Evolutionary conservation across 53 echinoderm and acorn worm genomes (phyloP), one percentile per base, ranked within the genome.

Genomic region (Echinometra lucunter): DNA sequence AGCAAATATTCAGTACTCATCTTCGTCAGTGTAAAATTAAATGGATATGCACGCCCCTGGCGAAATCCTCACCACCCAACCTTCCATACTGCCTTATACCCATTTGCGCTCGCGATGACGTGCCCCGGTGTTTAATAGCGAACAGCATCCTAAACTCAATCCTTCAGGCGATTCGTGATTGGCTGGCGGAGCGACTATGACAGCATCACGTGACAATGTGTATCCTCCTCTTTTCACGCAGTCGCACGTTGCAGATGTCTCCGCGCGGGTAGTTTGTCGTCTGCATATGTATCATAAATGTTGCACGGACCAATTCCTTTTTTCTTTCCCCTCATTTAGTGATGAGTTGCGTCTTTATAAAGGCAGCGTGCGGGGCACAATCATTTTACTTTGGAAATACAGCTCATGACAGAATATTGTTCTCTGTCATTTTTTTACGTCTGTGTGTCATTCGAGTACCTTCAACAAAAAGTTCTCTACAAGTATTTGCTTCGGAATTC

Each of bases 261-360:
- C 45, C 83, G 83, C 83, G 44, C 25, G 44, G 27, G 8, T 21
- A 45, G 45, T 83, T 44, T 25, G 83, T 83, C 45, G 83, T 27
- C 83, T 83, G 83, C 83, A 83, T 47, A n/a, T 83, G 83, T 83
- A 83, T 83, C 83, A 83, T 47, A 83, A 83, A 83, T 83, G 83
- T 83, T 83, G 83, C 83, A 47, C 45, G 37, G 47, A 83, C 83
- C 83, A 83, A 44, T 83, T 83, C 44, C 44, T n/a, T 83, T 44
- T 25, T 47, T 83, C 13, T 53, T 53, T 4, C n/a, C n/a, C n/a
- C n/a, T n/a, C 45, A 44, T 42, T 47, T 83, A 45, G 15, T 72
- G 85, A 45, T 45, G 85, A 44, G 85, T 28, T 44, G 85, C 85
- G 25, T 83, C 85, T 44, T n/a, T 83, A 83, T 83, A 53, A 11